Base-by-base conservation (phyloP, 2,888 invertebrate species). In the Rhagonycha fulva region DNA sequence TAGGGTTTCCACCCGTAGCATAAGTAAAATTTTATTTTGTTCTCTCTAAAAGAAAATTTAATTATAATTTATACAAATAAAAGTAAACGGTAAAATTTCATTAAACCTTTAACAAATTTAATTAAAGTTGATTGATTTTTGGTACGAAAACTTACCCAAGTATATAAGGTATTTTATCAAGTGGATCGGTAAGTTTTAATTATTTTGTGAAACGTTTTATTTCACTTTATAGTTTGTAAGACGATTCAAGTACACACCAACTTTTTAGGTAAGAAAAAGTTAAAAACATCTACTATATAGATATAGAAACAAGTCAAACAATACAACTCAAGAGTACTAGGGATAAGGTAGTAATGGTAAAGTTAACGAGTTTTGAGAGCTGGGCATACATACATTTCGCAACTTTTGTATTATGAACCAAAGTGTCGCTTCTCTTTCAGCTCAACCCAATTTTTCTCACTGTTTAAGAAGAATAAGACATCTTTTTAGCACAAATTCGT, bases 251-350 rank as follows among this genome's bases (percentile, higher is more conserved):
- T 62, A 72, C 70, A 77, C 71, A 71, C 12, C 26, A 62, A 71
- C 63, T 74, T 74, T 71, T 74, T 77, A 28, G 11, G 23, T 24
- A 66, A 66, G n/a, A 9, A 26, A 66, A 70, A 77, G 69, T 74
- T 77, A 74, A 71, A 77, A 77, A 71, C 70, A 71, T 71, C 68
- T 62, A n/a, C 66, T 62, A 72, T 67, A 69, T 74, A 75, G 74
- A 77, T 77, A 77, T 71, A 77, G 72, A 77, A 75, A 75, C 77
- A 77, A 77, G 77, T 77, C 77, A 77, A 77, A 77, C 77, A 77
- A 75, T 75, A 72, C 74, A 71, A 72, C 70, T 63, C 72, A 72
- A 72, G 67, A 76, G 76, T 72, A 74, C 66, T 74, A 71, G 71
- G 71, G 74, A 71, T 74, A 74, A 77, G 74, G 77, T 77, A 75